Evolutionary conservation across 2,797 vertebrate species (phyloP).

Genomic region (Erithacus rubecula): DNA sequence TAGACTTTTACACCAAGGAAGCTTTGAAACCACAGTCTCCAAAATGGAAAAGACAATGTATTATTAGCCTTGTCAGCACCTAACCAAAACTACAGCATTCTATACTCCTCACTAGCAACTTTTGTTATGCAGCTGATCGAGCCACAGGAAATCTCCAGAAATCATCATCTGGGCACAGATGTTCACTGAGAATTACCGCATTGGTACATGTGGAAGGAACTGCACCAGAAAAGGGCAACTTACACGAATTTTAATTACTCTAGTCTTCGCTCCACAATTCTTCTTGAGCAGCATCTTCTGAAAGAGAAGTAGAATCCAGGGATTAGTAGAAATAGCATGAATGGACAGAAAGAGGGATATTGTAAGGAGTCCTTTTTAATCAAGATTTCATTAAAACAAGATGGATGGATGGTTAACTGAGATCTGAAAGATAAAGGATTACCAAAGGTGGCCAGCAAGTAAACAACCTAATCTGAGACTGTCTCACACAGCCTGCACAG

Average conservation of each 20-base stretch:
- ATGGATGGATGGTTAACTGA: background rate
- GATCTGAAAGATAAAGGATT: background rate
- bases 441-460: background rate
- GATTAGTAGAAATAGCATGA: slow-evolving; percentile 56
- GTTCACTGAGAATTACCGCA: background rate
- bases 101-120: background rate
- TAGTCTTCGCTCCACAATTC: slow-evolving; percentile 87
- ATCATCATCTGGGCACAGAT: background rate
- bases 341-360: background rate
- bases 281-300: slow-evolving; percentile 94
- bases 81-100: background rate
- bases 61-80: background rate
- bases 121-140: background rate
- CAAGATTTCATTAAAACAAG: background rate
- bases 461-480: background rate
- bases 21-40: background rate
- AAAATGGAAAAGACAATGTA: background rate
- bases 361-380: background rate
- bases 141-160: background rate
- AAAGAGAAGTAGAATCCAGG: slow-evolving; percentile 72
- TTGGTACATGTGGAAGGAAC: background rate
- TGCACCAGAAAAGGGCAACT: slow-evolving; percentile 66
- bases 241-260: slow-evolving; percentile 88
- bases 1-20: background rate
- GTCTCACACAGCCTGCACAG: background rate